Base-by-base conservation (phyloP, 2,888 invertebrate genomes). In the Xestoiulus laeticollis region DNA sequence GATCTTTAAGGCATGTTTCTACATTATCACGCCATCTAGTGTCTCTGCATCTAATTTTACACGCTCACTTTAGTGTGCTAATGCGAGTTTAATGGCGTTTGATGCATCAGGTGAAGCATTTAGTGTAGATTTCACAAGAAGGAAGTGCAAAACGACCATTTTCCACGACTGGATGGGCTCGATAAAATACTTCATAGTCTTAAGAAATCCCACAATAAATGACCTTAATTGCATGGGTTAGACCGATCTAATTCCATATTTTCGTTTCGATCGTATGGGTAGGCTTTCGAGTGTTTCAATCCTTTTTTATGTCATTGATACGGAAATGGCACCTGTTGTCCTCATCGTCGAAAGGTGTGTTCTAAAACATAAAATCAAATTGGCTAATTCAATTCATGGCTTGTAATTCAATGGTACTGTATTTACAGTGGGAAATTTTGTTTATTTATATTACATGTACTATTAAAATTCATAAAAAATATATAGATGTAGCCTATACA, bases 181-280 rank as follows among this genome's bases (percentile, higher is more conserved):
- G n/a, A 59, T 48, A n/a, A 59, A n/a, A n/a, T 59, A 59, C 22
- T 59, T 59, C 48, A 53, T 53, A 16, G 14, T 16, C 2, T 4
- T 59, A 22, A 59, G 59, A 59, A 59, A 59, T 59, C 59, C 22
- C 59, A 59, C 59, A 59, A 59, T 59, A 59, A 59, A 22, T 14
- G 59, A n/a, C 59, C 59, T 59, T 59, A 59, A 59, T 59, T n/a
- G 5, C 59, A n/a, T 59, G 59, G 59, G 59, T n/a, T 59, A n/a
- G 59, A 22, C 59, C 59, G 59, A 59, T 59, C 59, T 59, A 19
- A 22, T 59, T 59, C 59, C 59, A 59, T 3, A 59, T 59, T 59
- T 22, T 59, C n/a, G 59, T 59, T 59, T 59, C 48, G 8, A 19
- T 59, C n/a, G 59, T 59, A 5, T 59, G 59, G 22, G 59, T 16